Evolutionary conservation across 2,888 invertebrate genomes (phyloP), one percentile per base, ranked within the genome.

Genomic region (Schizotus pectinicornis): DNA sequence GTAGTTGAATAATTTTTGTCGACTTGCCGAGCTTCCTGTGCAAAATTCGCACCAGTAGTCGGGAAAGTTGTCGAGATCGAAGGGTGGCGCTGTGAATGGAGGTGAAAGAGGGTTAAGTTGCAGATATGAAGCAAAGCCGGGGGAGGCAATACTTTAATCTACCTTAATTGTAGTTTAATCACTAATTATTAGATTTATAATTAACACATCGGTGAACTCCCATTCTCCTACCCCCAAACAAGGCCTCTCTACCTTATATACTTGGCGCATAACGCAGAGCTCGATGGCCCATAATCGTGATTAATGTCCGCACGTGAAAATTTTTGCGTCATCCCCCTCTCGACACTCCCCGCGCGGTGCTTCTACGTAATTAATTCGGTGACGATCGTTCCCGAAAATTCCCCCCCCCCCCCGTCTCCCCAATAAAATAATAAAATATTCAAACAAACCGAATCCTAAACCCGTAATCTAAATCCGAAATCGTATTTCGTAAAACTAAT

Each of bases 101-200:
- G 38, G 49, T 50, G 33, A 39, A 50, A 41, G 39, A 41, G 50
- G 41, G 50, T 50, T 22, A 50, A 50, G 34, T 41, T 50, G 13
- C 22, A 12, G 11, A 41, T 41, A 38, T 49, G 31, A 41, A 41
- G 41, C 33, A 51, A 51, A 52, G 43, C 43, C 43, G 30, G 43
- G 42, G 43, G 52, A 43, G 32, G 70, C 67, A 70, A 75, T 73
- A 74, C 71, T 76, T 74, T 76, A 76, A 76, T 76, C 75, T 71
- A 70, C 69, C 69, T 72, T 74, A 74, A 75, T 74, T 74, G 70
- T 70, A 72, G 67, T 73, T 74, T 75, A 76, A 75, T 74, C 74
- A 74, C 72, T 74, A 74, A 75, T 76, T 74, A 75, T 75, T 75
- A 73, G 74, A 72, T 70, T 73, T 71, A 68, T 73, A 74, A 73